phyloP scores from a whole-genome alignment of 2,113 vertebrate genomes.

The Naja naja region DNA sequence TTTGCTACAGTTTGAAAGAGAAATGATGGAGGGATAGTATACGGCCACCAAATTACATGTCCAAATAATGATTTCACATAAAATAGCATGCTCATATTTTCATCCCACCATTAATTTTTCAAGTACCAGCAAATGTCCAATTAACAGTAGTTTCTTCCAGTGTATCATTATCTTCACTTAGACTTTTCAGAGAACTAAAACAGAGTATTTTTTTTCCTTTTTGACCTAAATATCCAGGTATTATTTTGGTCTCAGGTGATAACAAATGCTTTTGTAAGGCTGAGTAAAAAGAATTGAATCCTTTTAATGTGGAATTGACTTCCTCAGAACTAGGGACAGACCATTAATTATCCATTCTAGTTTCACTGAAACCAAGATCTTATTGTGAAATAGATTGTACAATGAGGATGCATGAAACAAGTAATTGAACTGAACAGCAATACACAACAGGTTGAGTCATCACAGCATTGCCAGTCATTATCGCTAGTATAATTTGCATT shows the following conservation, averaged over 20 bases:
- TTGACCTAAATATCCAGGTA: not conserved
- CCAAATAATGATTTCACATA: constrained; percentile 11
- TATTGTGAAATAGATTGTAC: constrained; percentile 8
- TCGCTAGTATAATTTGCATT: not conserved
- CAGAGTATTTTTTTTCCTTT: not conserved
- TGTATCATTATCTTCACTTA: not conserved
- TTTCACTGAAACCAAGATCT: constrained; percentile 8
- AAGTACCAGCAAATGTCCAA: not conserved
- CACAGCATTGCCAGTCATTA: not conserved
- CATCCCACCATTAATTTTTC: not conserved
- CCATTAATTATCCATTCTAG: constrained; percentile 8
- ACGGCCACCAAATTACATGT: not conserved
- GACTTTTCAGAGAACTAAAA: constrained; percentile 21
- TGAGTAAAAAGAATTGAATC: not conserved
- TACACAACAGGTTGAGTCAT: not conserved
- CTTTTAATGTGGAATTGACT: constrained; percentile 18
- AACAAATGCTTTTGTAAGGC: not conserved
- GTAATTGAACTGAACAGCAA: constrained; percentile 18
- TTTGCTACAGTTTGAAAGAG: not conserved
- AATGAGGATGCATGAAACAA: constrained; percentile 17
- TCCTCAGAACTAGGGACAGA: not conserved
- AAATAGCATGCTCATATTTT: not conserved
- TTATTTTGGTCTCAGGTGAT: not conserved
- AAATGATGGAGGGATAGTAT: not conserved
- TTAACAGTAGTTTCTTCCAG: fast-evolving